Evolutionary conservation across 1,140 invertebrate genomes (phyloP).

Genomic region (Diuraphis noxia): DNA sequence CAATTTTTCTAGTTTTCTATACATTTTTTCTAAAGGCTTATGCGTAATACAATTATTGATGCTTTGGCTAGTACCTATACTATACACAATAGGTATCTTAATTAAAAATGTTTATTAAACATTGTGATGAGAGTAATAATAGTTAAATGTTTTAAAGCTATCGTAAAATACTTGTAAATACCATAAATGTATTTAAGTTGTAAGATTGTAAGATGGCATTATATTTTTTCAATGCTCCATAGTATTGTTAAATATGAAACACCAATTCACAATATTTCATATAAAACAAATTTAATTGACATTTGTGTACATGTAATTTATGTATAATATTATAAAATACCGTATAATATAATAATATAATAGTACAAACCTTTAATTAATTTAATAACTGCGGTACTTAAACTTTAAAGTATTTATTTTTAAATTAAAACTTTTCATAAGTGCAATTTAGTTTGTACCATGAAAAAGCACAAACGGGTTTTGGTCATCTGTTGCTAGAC

Average conservation of each 20-base stretch:
- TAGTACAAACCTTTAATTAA: not conserved
- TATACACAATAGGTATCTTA: no score
- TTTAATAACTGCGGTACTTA: not conserved
- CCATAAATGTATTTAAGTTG: no score
- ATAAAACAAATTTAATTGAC: not conserved
- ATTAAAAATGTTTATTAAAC: not conserved
- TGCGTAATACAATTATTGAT: not conserved
- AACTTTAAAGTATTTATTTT: not conserved
- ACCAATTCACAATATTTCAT: not conserved
- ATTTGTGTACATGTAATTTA: not conserved
- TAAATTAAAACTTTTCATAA: not conserved
- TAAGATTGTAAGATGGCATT: not conserved
- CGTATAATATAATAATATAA: no score
- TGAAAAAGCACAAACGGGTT: not conserved
- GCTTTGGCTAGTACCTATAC: not conserved
- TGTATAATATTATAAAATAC: no score
- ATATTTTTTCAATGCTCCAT: not conserved
- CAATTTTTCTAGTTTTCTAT: not conserved
- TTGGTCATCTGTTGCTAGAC: not conserved
- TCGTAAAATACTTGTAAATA: not conserved
- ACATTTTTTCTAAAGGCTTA: not conserved
- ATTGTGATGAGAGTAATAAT: not conserved
- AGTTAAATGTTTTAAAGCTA: not conserved
- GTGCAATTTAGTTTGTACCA: not conserved
- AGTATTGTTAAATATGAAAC: not conserved